Conservation (phyloP, 2,113 vertebrate species). For the Harpagus bidentatus region DNA sequence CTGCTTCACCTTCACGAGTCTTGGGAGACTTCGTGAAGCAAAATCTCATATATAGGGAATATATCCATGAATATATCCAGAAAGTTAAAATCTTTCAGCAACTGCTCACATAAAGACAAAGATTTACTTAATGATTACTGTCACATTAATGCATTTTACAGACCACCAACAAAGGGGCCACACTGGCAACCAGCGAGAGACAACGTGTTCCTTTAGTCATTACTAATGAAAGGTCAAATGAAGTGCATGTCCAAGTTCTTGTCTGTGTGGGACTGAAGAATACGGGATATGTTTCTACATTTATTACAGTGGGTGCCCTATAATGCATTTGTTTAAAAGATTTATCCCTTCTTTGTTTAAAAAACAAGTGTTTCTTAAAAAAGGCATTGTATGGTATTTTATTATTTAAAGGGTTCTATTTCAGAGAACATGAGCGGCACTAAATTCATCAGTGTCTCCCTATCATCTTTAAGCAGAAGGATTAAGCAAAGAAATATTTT, state of each 20-base stretch:
- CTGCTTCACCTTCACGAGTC: not conserved
- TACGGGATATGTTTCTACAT: not conserved
- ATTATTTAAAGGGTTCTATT: slow-evolving; percentile 60
- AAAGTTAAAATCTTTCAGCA: not conserved
- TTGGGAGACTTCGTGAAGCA: not conserved
- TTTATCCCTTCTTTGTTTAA: not conserved
- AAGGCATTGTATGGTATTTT: slow-evolving; percentile 45
- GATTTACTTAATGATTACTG: not conserved
- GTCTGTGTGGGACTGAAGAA: not conserved
- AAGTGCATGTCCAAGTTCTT: not conserved
- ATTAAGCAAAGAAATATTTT: slow-evolving; percentile 63
- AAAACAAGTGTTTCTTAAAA: slow-evolving; percentile 46
- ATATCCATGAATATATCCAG: not conserved
- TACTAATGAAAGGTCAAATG: slow-evolving; percentile 30
- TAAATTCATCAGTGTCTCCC: slow-evolving; percentile 57
- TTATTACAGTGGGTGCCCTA: not conserved
- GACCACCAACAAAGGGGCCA: not conserved
- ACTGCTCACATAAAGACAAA: not conserved
- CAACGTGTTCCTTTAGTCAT: not conserved
- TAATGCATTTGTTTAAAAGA: not conserved
- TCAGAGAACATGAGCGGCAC: slow-evolving; percentile 50
- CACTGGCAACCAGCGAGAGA: not conserved
- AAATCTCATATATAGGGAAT: not conserved
- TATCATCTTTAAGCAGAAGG: slow-evolving; percentile 70
- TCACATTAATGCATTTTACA: not conserved